Evolutionary conservation across 2,888 invertebrate genomes (phyloP), one percentile per base, ranked within the genome.

Genomic region (Drosophila anceps): DNA sequence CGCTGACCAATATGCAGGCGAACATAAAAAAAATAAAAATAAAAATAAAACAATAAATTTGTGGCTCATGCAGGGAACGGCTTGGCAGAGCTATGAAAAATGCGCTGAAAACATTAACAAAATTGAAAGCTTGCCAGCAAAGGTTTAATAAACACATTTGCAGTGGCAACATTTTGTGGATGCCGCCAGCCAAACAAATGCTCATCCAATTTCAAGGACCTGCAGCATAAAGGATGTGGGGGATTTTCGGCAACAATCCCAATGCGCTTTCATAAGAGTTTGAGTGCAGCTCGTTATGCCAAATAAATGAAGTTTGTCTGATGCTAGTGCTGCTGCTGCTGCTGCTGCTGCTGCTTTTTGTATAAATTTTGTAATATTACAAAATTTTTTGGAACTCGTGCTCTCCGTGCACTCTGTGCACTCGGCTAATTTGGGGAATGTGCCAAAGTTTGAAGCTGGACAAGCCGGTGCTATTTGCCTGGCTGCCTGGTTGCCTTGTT

Each of bases 111-210:
- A 48, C 83, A 81, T 84, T 84, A 84, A 88, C 86, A 48, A 81
- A 84, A 88, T 84, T 88, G 86, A 88, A 84, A 83, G 81, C 73
- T 83, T 88, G 78, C 84, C 86, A 84, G 80, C 74, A 85, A 81
- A 79, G 85, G 84, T 83, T 85, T 81, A 88, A 85, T 83, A 85
- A 78, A 83, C 80, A 77, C 69, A 77, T 73, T 88, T 72, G 57
- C 68, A 61, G 63, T 55, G 69, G 73, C 71, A 63, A 59, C 54
- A 59, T 41, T 63, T 67, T 63, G 64, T 27, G 46, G 44, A 39
- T 24, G 29, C 39, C 5, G 54, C 12, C 20, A 48, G 24, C 33
- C 50, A 35, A 29, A 15, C 67, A 59, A 51, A 50, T 62, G 46
- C 37, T 54, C 54, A 59, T 55, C 48, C 62, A 57, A 64, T 77